A percentile compares a stretch with the other conserved stretches of the same genome.
Conservation (phyloP, 23 tunicate species). For the Diplosoma virens region DNA sequence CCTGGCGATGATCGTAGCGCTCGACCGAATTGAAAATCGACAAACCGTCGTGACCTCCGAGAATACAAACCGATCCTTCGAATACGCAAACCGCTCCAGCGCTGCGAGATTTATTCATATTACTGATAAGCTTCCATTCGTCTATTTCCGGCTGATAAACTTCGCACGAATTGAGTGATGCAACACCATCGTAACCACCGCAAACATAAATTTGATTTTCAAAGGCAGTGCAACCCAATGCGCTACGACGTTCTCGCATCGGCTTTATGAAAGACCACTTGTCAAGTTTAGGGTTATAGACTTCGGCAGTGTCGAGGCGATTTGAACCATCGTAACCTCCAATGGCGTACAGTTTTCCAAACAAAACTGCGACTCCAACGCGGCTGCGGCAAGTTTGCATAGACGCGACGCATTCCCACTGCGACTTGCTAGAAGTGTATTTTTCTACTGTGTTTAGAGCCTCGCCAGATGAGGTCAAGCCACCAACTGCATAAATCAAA, state of each 20-base stretch:
- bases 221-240: constrained; percentile 71
- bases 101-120: constrained; percentile 85
- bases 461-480: constrained; percentile 71
- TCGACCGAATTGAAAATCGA: constrained; percentile 87
- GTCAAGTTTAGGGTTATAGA: constrained; percentile 59
- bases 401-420: constrained; percentile 65
- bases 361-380: constrained; percentile 83
- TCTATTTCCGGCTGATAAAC: constrained; percentile 58
- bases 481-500: constrained; percentile 87
- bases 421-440: constrained; percentile 44
- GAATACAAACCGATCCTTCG: constrained; percentile 59
- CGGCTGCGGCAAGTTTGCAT: constrained; percentile 80
- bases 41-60: constrained; percentile 96
- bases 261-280: constrained; percentile 56
- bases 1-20: constrained; percentile 38
- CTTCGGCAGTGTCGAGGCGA: constrained; percentile 76
- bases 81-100: constrained; percentile 84
- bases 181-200: constrained; percentile 89
- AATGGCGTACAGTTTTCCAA: constrained; percentile 75
- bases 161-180: constrained; percentile 76
- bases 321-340: constrained; percentile 87
- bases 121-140: constrained; percentile 48
- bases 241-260: constrained; percentile 74
- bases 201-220: constrained; percentile 84
- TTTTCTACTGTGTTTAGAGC: constrained; percentile 84